Evolutionary conservation across 2,888 invertebrate genomes (phyloP), one percentile per base, ranked within the genome.

Genomic region (Sabellastarte sp.): DNA sequence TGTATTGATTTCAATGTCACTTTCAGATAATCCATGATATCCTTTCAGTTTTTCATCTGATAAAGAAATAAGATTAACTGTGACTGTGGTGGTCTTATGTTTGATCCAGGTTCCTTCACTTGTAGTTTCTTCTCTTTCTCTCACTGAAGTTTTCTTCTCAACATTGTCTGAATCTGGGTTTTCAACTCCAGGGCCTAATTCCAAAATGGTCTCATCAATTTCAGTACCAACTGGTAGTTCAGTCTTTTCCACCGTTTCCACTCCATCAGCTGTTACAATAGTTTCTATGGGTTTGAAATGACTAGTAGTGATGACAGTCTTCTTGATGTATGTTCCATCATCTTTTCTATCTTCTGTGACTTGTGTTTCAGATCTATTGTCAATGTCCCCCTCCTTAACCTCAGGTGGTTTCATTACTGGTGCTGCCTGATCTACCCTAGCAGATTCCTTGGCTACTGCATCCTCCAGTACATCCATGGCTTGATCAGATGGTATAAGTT

Each of bases 201-300:
- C 52, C 50, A 41, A 15, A 26, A 59, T 55, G 31, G 32, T 33
- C 50, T 63, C 63, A 26, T 55, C 30, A 50, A 63, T 63, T 41
- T 63, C 63, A 57, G 61, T 57, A 3, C 32, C 41, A 33, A 61
- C 57, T n/a, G 57, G 50, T 53, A 55, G 41, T 53, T 55, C 63
- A 24, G 24, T 33, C 3, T 50, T 24, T 31, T 24, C 28, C 33
- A 20, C 33, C 50, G 52, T 57, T 10, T 26, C 50, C 15, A 51
- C 26, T 28, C 28, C 29, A 28, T 51, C 32, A 15, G 20, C 28
- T 59, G 50, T 51, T 29, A 29, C 31, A 30, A 57, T n/a, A 24
- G 10, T 24, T 31, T 30, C 51, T 24, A 32, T 53, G n/a, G 15
- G 20, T 2, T 53, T 15, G 30, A n/a, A 51, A 29, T n/a, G 31